phyloP scores from a whole-genome alignment of 2,888 invertebrate species.

The Temnothorax unifasciatus region DNA sequence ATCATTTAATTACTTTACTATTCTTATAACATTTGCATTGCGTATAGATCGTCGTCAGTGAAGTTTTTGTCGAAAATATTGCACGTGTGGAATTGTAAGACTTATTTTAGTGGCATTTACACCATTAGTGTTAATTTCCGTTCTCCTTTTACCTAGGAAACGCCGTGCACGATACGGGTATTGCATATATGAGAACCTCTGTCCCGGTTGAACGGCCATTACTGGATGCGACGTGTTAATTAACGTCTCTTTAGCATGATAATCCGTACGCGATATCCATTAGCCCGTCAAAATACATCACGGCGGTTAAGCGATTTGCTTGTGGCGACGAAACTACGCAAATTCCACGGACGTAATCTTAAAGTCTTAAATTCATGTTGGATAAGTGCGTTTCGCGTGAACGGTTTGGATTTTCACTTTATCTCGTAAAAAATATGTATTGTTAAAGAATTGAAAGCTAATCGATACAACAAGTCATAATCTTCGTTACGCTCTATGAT shows the following conservation, averaged over 20 bases:
- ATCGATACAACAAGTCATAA: not conserved
- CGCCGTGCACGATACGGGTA: slow-evolving; percentile 1
- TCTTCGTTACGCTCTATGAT: not conserved
- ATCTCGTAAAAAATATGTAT: not conserved
- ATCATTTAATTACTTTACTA: not conserved
- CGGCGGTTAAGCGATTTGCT: slow-evolving; percentile 70
- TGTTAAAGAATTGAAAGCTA: not conserved
- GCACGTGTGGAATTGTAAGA: not conserved
- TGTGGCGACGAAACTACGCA: slow-evolving; percentile 67
- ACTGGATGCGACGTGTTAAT: slow-evolving; percentile 77
- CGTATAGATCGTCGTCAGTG: not conserved
- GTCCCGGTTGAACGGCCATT: slow-evolving; percentile 73
- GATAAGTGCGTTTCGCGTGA: not conserved
- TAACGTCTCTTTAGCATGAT: slow-evolving; percentile 80
- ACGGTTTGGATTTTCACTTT: not conserved
- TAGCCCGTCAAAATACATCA: slow-evolving; percentile 78
- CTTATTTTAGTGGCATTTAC: not conserved
- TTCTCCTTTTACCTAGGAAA: slow-evolving; percentile 9
- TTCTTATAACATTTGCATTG: not conserved
- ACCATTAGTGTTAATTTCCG: slow-evolving; percentile 17
- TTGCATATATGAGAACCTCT: slow-evolving; percentile 65
- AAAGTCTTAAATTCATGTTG: slow-evolving; percentile 67
- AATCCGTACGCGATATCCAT: slow-evolving; percentile 79
- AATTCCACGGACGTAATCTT: slow-evolving; percentile 64
- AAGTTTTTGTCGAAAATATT: not conserved